These are phyloP conservation scores for Smithornis capensis DNA, from an alignment of 2,113 vertebrate species.

Conservation along the genomic window DNA sequence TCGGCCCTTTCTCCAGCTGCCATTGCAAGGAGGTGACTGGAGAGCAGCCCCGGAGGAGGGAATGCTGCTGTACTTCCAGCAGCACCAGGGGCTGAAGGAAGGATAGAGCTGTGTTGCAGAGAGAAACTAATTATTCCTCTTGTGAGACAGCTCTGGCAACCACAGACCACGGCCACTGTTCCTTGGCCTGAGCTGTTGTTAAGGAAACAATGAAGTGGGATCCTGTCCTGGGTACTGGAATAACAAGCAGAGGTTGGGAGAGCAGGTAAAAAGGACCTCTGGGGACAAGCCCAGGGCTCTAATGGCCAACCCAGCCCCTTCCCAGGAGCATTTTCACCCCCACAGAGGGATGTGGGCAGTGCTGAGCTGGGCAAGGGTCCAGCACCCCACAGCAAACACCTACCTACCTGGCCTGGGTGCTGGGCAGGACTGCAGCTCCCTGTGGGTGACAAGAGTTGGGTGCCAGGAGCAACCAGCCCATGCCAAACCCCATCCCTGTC, in stretches of 20 bases:
- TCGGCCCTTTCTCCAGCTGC: not conserved
- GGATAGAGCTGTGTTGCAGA: not conserved
- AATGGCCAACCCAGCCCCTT: not conserved
- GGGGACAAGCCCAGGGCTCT: not conserved
- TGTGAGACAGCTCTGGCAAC: not conserved
- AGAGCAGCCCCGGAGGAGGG: not conserved
- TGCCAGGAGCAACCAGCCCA: rapidly evolving
- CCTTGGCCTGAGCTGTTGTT: not conserved
- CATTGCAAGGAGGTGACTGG: not conserved
- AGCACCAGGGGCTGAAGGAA: not conserved
- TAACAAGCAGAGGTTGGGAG: not conserved
- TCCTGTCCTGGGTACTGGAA: not conserved
- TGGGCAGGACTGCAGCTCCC: not conserved
- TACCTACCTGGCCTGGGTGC: not conserved
- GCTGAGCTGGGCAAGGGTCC: rapidly evolving
- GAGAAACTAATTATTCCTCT: not conserved
- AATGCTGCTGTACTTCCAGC: not conserved
- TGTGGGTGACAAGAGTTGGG: rapidly evolving
- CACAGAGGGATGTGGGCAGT: rapidly evolving
- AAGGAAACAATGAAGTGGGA: not conserved
- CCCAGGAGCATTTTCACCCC: not conserved
- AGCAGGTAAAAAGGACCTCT: rapidly evolving
- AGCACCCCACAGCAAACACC: not conserved
- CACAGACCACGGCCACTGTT: not conserved
- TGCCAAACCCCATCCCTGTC: not conserved